Conservation (phyloP, 1,140 invertebrate species). For the Dryas iulia region DNA sequence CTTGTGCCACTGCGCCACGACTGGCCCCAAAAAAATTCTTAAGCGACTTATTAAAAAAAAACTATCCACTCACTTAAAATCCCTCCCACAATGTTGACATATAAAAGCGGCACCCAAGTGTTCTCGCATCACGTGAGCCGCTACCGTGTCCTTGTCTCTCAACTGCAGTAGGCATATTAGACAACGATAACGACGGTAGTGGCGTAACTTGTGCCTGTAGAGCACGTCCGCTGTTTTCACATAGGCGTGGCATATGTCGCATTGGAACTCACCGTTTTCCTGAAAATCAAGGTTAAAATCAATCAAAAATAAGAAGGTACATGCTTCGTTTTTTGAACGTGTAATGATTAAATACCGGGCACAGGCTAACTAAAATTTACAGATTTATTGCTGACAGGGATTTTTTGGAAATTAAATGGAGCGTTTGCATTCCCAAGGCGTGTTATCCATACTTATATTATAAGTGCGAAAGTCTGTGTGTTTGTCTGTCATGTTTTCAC, state of each 20-base stretch:
- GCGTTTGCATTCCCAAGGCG: no score
- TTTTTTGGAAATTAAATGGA: no score
- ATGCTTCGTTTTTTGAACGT: no score
- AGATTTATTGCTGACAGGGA: no score
- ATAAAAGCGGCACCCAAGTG: slow-evolving; percentile 37
- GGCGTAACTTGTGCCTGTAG: slow-evolving; percentile 43
- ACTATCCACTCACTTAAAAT: slow-evolving; percentile 40
- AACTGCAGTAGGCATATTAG: slow-evolving; percentile 37
- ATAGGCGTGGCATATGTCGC: slow-evolving; percentile 39
- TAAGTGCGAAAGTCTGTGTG: no score
- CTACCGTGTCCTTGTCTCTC: slow-evolving; percentile 47
- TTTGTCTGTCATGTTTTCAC: no score
- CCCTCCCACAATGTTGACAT: slow-evolving; percentile 38
- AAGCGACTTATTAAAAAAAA: neutral
- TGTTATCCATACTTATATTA: no score
- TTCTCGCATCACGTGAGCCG: slow-evolving; percentile 44
- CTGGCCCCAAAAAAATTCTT: no score
- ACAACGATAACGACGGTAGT: slow-evolving; percentile 51
- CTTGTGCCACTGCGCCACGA: no score
- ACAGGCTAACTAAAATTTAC: no score
- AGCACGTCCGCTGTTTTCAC: slow-evolving; percentile 39
- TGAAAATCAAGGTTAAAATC: slow-evolving; percentile 11
- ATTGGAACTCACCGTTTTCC: slow-evolving; percentile 40
- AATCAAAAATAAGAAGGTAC: no score
- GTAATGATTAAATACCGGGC: no score